A percentile compares a stretch with the other conserved stretches of the same genome.
Evolutionary conservation across 1,140 invertebrate species (phyloP).

Genomic region (Scaptomyza montana): DNA sequence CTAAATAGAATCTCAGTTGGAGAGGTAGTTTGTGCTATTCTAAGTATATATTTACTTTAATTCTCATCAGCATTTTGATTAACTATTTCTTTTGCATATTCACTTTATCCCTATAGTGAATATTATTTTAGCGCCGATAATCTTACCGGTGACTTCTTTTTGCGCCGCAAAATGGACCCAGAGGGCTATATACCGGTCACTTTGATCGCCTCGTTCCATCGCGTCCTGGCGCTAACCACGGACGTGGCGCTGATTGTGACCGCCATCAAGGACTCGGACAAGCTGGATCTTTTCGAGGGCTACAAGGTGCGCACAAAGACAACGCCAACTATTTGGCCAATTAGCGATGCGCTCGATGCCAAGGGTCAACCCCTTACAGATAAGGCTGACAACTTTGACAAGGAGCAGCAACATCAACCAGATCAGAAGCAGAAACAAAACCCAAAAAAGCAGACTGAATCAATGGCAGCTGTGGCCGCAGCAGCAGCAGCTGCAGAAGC

Average conservation of each 20-base stretch:
- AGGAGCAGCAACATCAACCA: conserved; percentile 4
- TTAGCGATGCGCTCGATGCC: conserved; percentile 85
- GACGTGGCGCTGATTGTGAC: conserved; percentile 93
- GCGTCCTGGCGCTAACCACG: conserved; percentile 93
- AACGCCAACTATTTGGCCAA: conserved; percentile 94
- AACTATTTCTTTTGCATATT: neutral
- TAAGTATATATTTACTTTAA: neutral
- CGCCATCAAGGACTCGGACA: conserved; percentile 91
- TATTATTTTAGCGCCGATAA: conserved; percentile 99
- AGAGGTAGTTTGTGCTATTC: too few relatives aligned
- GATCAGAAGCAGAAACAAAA: conserved; percentile 13
- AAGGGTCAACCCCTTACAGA: conserved; percentile 47
- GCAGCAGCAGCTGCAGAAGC: conserved; percentile 30
- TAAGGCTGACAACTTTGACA: conserved; percentile 3
- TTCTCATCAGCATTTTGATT: conserved; percentile 6
- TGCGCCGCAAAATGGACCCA: conserved; percentile 97
- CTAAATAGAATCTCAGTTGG: too few relatives aligned
- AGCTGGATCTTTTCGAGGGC: conserved; percentile 91
- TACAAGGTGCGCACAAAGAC: conserved; percentile 92
- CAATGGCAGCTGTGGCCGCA: conserved; percentile 56
- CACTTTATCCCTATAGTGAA: conserved; percentile 88
- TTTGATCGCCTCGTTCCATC: conserved; percentile 97
- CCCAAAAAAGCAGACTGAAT: conserved; percentile 54
- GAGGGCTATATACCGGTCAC: conserved; percentile 96
- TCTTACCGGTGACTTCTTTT: conserved; percentile 96